Conservation (phyloP, 1,140 invertebrate species). For the Venturia canescens region DNA sequence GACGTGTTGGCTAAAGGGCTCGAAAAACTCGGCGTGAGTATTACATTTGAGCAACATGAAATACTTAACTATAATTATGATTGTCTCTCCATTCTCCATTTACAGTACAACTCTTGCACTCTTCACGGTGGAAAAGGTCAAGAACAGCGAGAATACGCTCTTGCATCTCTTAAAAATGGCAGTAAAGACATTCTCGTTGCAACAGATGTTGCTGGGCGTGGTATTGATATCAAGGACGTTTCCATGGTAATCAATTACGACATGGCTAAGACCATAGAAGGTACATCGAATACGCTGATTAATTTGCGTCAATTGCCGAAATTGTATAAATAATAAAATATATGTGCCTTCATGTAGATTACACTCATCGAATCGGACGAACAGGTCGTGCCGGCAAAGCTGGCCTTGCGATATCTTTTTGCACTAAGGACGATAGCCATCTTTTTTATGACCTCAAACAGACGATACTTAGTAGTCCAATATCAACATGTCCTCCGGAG, state of each 20-base stretch:
- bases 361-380: constrained; percentile 99
- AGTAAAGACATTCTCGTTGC: constrained; percentile 99
- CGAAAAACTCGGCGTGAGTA: constrained; percentile 93
- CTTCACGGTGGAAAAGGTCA: constrained; percentile 99
- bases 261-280: constrained; percentile 99
- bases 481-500: constrained; percentile 97
- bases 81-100: constrained; percentile 53
- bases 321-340: constrained; percentile 32
- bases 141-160: constrained; percentile 98
- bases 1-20: constrained; percentile 98
- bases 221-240: constrained; percentile 99
- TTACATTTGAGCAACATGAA: constrained; percentile 37
- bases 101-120: constrained; percentile 94
- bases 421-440: constrained; percentile 97
- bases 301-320: too few species aligned
- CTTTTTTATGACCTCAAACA: constrained; percentile 99
- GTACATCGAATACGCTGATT: constrained; percentile 69
- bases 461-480: constrained; percentile 91
- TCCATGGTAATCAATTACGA: constrained; percentile 99
- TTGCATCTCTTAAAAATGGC: constrained; percentile 96
- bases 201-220: constrained; percentile 99
- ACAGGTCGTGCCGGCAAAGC: constrained; percentile 99
- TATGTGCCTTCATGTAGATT: constrained; percentile 83
- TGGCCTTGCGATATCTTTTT: constrained; percentile 96
- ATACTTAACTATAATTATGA: constrained; percentile 17